Evolutionary conservation across 2,113 vertebrate genomes (phyloP).

Genomic region (Nannospalax galili): DNA sequence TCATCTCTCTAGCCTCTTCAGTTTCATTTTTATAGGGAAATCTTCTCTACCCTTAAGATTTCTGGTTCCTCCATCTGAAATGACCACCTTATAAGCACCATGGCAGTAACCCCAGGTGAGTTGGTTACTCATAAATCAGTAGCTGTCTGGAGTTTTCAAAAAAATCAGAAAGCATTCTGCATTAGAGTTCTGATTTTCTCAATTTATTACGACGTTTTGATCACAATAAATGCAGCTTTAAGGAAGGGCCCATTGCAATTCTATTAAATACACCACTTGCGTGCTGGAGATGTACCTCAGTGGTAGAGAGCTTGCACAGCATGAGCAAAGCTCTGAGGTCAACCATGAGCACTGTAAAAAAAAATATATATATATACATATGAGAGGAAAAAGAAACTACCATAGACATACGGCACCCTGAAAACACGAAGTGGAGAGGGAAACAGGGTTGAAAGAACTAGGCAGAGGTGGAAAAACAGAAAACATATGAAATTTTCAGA

Average conservation of each 20-base stretch:
- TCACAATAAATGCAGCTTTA: not conserved
- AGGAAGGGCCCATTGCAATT: not conserved
- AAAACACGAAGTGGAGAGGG: not conserved
- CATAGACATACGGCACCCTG: not conserved
- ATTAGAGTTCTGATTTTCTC: not conserved
- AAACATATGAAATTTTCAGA: not conserved
- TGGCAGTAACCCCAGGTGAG: not conserved
- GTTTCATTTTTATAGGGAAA: too few species aligned
- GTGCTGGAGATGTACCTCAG: not conserved
- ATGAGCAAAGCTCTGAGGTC: not conserved
- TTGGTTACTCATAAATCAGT: constrained; percentile 30
- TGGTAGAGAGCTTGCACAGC: not conserved
- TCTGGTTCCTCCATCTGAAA: not conserved
- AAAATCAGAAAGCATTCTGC: not conserved
- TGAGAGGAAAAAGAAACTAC: not conserved
- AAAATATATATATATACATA: not conserved
- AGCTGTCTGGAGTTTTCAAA: not conserved
- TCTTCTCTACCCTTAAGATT: not conserved
- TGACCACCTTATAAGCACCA: not conserved
- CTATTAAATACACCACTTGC: not conserved
- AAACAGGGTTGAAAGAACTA: too few species aligned
- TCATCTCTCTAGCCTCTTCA: too few species aligned
- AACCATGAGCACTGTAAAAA: not conserved
- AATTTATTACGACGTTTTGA: not conserved
- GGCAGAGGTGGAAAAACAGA: too few species aligned